Evolutionary conservation across 2,797 vertebrate genomes (phyloP), one percentile per base, ranked within the genome.

Genomic region (Siniperca undulata): DNA sequence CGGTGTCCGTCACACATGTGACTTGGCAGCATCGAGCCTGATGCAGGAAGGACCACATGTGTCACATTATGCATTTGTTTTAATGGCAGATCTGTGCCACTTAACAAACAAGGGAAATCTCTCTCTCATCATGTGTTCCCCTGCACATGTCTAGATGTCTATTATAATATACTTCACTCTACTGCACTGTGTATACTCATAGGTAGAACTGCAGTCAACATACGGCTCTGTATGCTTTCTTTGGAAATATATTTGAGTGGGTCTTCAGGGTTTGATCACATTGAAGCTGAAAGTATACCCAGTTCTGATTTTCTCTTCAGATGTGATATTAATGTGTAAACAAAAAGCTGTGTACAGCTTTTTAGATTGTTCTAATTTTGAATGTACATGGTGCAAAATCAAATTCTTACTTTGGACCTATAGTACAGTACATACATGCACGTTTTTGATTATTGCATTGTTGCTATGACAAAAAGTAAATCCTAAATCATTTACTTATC

Each of bases 1-100:
- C 5, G 40, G 80, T 88, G 83, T 83, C 82, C 50, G 36, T 82
- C 81, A 64, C 7, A 9, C 80, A 12, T 73, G 80, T 59, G 87
- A 53, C 78, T 86, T 85, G 83, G 82, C 86, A 82, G 50, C 69
- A 0, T n/a, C 6, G 0, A 27, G 65, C 61, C 46, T 66, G 58
- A 44, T n/a, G 66, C 69, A 70, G 5, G 44, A 77, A 14, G 60
- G 70, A 71, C 48, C 59, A 27, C 40, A n/a, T 48, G 72, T 60
- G 69, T 53, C 58, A 42, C 17, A 19, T 74, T 55, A 20, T n/a
- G 44, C 44, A 0, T 64, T 60, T 30, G n/a, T 46, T 85, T 72
- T 50, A 74, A 59, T 75, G 36, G 24, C 46, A 68, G 55, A 74
- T 77, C 16, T 38, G 40, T 58, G 20, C 14, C 58, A 19, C 46